Conservation (phyloP, 2,888 invertebrate species). For the Neria commutata region DNA sequence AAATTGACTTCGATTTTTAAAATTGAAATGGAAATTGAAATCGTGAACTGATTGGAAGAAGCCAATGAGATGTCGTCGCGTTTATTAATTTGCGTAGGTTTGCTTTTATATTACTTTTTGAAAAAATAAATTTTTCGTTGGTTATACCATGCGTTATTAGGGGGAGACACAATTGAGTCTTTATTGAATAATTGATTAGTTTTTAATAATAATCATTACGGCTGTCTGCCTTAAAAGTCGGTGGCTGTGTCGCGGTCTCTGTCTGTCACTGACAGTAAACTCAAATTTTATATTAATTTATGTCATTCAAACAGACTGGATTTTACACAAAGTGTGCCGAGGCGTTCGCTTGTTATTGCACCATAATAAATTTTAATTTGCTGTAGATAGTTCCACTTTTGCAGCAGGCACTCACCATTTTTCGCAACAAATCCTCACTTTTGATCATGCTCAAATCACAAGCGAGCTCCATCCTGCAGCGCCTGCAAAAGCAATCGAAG, state of each 20-base stretch:
- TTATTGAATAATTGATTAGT: slow-evolving; percentile 39
- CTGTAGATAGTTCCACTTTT: background rate
- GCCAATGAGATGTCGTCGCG: background rate
- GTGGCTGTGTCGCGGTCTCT: background rate
- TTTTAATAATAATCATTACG: slow-evolving; percentile 47
- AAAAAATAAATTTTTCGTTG: background rate
- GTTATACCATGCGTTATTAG: background rate
- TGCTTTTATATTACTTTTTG: background rate
- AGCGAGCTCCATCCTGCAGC: slow-evolving; percentile 62
- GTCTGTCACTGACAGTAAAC: too few relatives aligned
- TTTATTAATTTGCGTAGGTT: slow-evolving; percentile 4
- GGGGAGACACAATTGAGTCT: slow-evolving; percentile 1
- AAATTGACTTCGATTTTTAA: background rate
- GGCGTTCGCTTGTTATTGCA: too few relatives aligned
- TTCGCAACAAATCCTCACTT: slow-evolving; percentile 78
- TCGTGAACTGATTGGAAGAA: slow-evolving; percentile 6
- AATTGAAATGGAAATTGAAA: background rate
- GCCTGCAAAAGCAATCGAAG: slow-evolving; percentile 12
- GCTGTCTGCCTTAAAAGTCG: background rate
- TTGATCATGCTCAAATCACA: slow-evolving; percentile 73
- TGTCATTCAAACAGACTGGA: too few relatives aligned
- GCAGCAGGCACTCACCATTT: slow-evolving; percentile 68
- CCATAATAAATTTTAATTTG: background rate
- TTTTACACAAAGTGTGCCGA: too few relatives aligned
- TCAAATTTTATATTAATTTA: too few relatives aligned